Percentiles rank a stretch among this genome's conserved stretches.
phyloP scores from a whole-genome alignment of 2,797 vertebrate species.

The Bradypodion pumilum region DNA sequence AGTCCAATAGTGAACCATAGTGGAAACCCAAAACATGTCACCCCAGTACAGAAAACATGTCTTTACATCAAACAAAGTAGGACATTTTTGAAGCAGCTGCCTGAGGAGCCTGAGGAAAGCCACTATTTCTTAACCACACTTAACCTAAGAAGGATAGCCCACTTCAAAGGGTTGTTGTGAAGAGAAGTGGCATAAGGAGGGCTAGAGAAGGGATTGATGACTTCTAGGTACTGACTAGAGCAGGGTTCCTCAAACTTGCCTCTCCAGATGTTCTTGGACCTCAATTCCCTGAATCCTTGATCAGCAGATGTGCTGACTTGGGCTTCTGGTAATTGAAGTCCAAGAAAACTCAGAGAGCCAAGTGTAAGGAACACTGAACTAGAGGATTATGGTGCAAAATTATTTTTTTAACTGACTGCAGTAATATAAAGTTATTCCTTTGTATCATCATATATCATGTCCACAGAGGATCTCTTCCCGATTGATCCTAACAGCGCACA shows the following conservation, averaged over 20 bases:
- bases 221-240: conserved; percentile 29
- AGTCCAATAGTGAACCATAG: neutral
- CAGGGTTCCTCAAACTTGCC: too few relatives aligned
- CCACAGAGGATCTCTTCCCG: neutral
- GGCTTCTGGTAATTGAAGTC: too few relatives aligned
- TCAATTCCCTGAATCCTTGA: too few relatives aligned
- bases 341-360: too few relatives aligned
- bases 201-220: neutral
- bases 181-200: neutral
- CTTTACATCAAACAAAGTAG: neutral
- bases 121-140: neutral
- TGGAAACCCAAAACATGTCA: neutral
- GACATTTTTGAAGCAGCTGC: neutral
- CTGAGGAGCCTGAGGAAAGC: too few relatives aligned
- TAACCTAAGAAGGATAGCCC: neutral
- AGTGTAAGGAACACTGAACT: too few relatives aligned
- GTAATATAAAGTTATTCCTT: conserved; percentile 42
- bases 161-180: neutral
- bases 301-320: too few relatives aligned
- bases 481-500: conserved; percentile 40
- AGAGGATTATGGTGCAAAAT: conserved; percentile 29
- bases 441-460: neutral
- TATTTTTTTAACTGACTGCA: conserved; percentile 34
- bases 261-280: too few relatives aligned
- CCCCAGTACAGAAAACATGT: neutral